Evolutionary conservation across 1,140 invertebrate species (phyloP), one percentile per base, ranked within the genome.

Genomic region (Drosophila paulistorum): DNA sequence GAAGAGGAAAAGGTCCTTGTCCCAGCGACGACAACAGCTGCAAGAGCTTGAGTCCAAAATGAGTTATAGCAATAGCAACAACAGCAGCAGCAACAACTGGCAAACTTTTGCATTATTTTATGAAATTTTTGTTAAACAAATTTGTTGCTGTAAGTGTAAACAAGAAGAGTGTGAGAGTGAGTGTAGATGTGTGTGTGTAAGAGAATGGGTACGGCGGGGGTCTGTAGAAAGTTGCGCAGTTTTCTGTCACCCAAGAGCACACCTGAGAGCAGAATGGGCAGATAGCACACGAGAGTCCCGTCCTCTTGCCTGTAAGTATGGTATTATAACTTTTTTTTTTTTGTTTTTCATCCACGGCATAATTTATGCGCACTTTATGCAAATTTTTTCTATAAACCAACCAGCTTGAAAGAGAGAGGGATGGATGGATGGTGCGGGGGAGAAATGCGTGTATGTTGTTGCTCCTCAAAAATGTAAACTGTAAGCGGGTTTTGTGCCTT

Each of bases 281-380:
- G 20, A 60, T 37, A 9, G 20, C 51, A 33, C 39, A 54, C 7
- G 62, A 58, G 55, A 58, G 26, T 58, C 45, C 37, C 55, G 55
- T 48, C 39, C 61, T 41, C 68, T 39, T 55, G 65, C 72, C 69
- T 77, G 75, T 78, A 78, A 78, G 75, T 78, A 78, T 78, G 76
- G 76, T 79, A 78, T 78, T 78, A 78, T 78, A 78, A 78, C 76
- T 77, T 78, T 74, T 65, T 78, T 71, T 72, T 57, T 51, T 51
- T 51, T 51, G 17, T 51, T 23, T 51, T 51, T 23, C 45, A 33
- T 58, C 55, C 68, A 72, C 69, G 75, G 59, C 69, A 78, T 78
- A 78, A 78, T 78, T 78, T 78, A 78, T 78, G 76, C 76, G 74
- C 76, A 78, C 75, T 78, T 78, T 78, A 78, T 78, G 76, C 76